Evolutionary conservation across 2,888 invertebrate genomes (phyloP).

Genomic region (Trissolcus japonicus): DNA sequence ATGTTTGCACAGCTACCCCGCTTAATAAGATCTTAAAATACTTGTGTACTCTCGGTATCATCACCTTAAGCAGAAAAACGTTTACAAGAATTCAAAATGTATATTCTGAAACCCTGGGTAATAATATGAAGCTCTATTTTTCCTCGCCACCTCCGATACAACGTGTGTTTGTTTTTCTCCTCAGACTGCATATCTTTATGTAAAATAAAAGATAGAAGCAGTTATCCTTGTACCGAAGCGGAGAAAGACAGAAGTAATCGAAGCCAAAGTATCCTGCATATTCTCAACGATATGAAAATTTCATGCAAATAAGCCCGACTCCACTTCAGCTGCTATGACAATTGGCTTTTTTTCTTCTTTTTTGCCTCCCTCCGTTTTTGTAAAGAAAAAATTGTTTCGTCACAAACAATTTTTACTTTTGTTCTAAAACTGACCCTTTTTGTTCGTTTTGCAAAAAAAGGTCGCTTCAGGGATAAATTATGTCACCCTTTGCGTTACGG

Average conservation of each 20-base stretch:
- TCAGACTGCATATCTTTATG: neutral
- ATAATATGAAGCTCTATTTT: too few relatives aligned
- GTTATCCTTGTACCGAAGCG: slow-evolving; percentile 2
- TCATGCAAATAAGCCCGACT: neutral
- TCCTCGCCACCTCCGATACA: too few relatives aligned
- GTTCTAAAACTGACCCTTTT: neutral
- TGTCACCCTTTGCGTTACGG: slow-evolving; percentile 39
- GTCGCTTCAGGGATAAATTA: slow-evolving; percentile 23
- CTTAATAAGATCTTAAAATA: too few relatives aligned
- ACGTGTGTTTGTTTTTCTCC: neutral
- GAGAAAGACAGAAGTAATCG: slow-evolving; percentile 8
- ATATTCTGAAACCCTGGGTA: too few relatives aligned
- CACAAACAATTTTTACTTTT: neutral
- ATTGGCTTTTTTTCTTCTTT: too few relatives aligned
- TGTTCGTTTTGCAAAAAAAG: neutral
- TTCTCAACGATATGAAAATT: neutral
- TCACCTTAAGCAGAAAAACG: too few relatives aligned
- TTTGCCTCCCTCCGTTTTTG: neutral
- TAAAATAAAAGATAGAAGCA: slow-evolving; percentile 6
- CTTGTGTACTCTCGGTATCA: too few relatives aligned
- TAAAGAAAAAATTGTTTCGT: neutral
- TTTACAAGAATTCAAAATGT: too few relatives aligned
- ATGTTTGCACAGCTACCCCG: too few relatives aligned
- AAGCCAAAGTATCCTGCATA: neutral
- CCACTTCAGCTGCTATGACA: too few relatives aligned